Percentiles rank a stretch among this genome's conserved stretches.
Conservation (phyloP, 2,797 vertebrate species). For the Cossypha polioptera region DNA sequence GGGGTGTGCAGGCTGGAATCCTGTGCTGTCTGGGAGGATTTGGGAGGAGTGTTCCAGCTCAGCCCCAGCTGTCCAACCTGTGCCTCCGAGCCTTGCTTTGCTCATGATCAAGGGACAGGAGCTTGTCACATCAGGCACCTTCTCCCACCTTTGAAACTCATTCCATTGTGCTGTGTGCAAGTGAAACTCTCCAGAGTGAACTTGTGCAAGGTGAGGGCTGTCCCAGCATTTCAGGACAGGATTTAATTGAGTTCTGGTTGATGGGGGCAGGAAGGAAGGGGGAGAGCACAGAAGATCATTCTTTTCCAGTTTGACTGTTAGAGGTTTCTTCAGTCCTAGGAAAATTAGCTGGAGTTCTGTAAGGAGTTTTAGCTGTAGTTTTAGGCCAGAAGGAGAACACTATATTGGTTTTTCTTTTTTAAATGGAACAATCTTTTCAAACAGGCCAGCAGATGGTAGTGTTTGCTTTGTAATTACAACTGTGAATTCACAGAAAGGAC, state of each 20-base stretch:
- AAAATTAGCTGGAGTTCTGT: background rate
- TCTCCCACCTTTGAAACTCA: background rate
- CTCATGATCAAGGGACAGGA: accelerated
- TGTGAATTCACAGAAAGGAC: background rate
- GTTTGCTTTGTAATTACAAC: slow-evolving; percentile 61
- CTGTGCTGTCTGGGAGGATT: background rate
- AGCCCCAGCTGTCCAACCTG: background rate
- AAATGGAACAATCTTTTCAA: background rate
- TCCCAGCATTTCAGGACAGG: background rate
- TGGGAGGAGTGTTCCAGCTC: background rate
- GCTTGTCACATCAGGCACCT: background rate
- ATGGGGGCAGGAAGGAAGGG: background rate
- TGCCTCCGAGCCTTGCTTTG: background rate
- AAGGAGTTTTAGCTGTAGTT: background rate
- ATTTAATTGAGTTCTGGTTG: background rate
- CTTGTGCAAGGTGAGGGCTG: background rate
- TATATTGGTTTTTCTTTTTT: accelerated
- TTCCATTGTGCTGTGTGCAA: accelerated
- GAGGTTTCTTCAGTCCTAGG: background rate
- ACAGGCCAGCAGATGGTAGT: slow-evolving; percentile 74
- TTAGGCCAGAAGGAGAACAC: background rate
- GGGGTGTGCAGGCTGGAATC: background rate
- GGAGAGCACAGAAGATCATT: accelerated
- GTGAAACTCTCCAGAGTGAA: background rate
- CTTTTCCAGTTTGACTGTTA: background rate